Conservation (phyloP, 2,888 invertebrate species). For the Aromia moschata region DNA sequence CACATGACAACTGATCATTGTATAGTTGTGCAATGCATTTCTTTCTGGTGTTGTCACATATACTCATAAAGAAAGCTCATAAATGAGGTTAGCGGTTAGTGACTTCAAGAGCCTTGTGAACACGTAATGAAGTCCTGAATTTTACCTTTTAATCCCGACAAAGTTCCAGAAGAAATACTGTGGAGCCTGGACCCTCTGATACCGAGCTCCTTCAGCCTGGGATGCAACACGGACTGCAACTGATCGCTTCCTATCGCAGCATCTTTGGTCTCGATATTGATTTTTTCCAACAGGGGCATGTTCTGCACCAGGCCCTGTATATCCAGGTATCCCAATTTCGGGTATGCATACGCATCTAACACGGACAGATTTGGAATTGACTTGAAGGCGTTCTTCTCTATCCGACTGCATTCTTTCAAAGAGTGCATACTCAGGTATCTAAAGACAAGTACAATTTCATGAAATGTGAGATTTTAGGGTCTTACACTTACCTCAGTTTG, state of each 20-base stretch:
- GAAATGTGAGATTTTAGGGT: background rate
- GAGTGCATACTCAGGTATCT: constrained; percentile 73
- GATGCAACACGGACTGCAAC: constrained; percentile 80
- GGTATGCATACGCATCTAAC: constrained; percentile 78
- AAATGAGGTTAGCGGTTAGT: too few relatives aligned
- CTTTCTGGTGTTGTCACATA: too few relatives aligned
- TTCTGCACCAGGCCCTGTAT: constrained; percentile 84
- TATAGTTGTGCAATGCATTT: too few relatives aligned
- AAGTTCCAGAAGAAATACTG: constrained; percentile 82
- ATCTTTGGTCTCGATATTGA: constrained; percentile 90
- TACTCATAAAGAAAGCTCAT: too few relatives aligned
- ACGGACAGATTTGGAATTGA: constrained; percentile 74
- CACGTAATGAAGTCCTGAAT: too few relatives aligned
- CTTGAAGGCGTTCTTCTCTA: constrained; percentile 85
- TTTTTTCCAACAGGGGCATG: constrained; percentile 75
- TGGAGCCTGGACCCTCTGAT: constrained; percentile 78
- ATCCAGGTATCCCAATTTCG: constrained; percentile 84
- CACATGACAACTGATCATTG: too few relatives aligned
- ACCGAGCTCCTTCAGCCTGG: constrained; percentile 77
- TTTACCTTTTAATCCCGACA: constrained; percentile 80
- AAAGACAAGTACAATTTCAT: constrained; percentile 62
- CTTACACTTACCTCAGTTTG: constrained; percentile 40
- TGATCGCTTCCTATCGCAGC: constrained; percentile 83
- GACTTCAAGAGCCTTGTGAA: background rate
- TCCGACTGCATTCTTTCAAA: constrained; percentile 74